Percentiles rank a stretch among this genome's conserved stretches.
Conservation (phyloP, 2,888 invertebrate species). For the Cataglyphis altisquamis region DNA sequence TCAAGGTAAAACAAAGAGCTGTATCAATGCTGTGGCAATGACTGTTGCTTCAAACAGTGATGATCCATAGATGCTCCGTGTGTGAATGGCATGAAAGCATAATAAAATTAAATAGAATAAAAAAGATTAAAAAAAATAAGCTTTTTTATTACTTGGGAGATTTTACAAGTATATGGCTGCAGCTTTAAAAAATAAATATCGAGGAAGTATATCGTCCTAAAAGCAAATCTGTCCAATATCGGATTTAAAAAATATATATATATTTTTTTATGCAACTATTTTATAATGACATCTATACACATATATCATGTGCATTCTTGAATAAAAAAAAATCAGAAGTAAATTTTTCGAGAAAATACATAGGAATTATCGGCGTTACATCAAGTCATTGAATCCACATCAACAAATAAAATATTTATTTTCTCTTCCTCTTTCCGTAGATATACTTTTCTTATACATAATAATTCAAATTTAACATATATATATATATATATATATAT, state of each 20-base stretch:
- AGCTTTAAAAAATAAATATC: neutral
- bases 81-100: neutral
- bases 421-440: neutral
- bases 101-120: neutral
- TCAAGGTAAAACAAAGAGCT: no score
- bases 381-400: neutral
- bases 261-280: conserved; percentile 1
- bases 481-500: neutral
- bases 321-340: conserved; percentile 16
- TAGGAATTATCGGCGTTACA: neutral
- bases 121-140: neutral
- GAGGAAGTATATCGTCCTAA: neutral
- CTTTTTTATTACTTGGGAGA: neutral
- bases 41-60: neutral
- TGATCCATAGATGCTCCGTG: neutral
- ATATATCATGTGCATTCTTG: neutral
- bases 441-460: neutral
- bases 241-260: neutral
- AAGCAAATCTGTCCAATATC: neutral
- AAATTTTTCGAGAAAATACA: neutral
- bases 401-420: neutral
- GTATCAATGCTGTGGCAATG: neutral
- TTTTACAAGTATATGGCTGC: neutral
- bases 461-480: neutral
- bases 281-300: neutral